A percentile compares a stretch with the other conserved stretches of the same genome.
These are phyloP conservation scores for Philereme transversata DNA, from an alignment of 2,888 invertebrate genomes.

Conservation along the genomic window DNA sequence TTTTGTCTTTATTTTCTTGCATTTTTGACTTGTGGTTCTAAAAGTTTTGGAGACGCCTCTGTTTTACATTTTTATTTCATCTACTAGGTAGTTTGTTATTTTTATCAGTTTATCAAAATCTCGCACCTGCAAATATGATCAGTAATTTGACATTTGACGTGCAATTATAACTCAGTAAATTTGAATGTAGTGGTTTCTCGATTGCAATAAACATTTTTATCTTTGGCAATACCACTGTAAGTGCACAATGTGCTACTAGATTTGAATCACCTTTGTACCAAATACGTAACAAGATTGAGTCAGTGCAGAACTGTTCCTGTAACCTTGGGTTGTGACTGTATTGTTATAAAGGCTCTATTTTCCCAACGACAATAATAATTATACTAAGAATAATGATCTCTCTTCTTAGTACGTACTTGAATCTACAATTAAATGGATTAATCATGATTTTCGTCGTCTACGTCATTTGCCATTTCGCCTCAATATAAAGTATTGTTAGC, in stretches of 20 bases:
- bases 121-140: too few species aligned
- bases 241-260: conserved; percentile 51
- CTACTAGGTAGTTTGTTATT: too few species aligned
- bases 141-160: too few species aligned
- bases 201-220: conserved; percentile 44
- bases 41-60: conserved; percentile 48
- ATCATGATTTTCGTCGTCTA: too few species aligned
- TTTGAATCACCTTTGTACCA: conserved; percentile 60
- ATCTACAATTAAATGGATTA: too few species aligned
- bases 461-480: too few species aligned
- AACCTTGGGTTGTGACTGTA: conserved; percentile 51
- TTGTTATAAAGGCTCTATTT: conserved; percentile 19
- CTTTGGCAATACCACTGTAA: conserved; percentile 49
- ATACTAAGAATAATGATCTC: not conserved
- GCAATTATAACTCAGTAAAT: too few species aligned
- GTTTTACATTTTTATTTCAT: not conserved
- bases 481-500: not conserved
- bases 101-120: too few species aligned
- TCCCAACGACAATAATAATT: conserved; percentile 7
- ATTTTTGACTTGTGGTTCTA: conserved; percentile 57
- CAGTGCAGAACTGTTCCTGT: conserved; percentile 54
- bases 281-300: conserved; percentile 62
- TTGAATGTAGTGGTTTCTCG: conserved; percentile 1
- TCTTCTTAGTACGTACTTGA: too few species aligned
- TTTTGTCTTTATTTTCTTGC: conserved; percentile 60